These are phyloP conservation scores for Gymnothorax reevesii DNA, from an alignment of 2,797 vertebrate species.

Conservation along the genomic window DNA sequence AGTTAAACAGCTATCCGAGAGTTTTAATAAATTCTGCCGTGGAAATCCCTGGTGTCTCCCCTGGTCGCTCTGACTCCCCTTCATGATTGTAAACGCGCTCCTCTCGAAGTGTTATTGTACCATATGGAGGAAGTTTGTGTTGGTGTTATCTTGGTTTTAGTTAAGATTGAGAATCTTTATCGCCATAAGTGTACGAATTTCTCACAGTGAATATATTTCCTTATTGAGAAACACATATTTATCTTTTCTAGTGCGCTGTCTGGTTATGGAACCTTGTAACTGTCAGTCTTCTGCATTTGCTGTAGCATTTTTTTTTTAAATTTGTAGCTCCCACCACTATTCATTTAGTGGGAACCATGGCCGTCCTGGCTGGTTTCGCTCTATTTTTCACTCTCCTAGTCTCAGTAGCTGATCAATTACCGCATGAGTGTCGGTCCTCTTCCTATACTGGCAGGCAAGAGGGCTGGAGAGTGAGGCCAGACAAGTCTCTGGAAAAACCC, in stretches of 20 bases:
- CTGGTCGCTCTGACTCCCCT: not conserved
- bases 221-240: not conserved
- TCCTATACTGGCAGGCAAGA: conserved; percentile 24
- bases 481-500: conserved; percentile 13
- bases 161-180: conserved; percentile 15
- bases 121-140: not conserved
- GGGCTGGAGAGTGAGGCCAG: conserved; percentile 22
- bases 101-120: not conserved
- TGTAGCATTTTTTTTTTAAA: not conserved
- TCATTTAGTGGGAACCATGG: not conserved
- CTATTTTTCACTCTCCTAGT: not conserved
- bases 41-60: conserved; percentile 28
- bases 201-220: conserved; percentile 3
- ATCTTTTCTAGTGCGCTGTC: not conserved
- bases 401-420: conserved; percentile 8
- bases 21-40: conserved; percentile 47
- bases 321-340: not conserved
- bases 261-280: not conserved
- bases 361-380: not conserved
- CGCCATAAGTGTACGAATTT: conserved; percentile 14
- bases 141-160: not conserved
- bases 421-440: not conserved
- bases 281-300: not conserved
- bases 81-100: not conserved
- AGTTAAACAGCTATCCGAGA: conserved; percentile 77